A percentile compares a stretch with the other conserved stretches of the same genome.
Conservation (phyloP, 2,113 vertebrate genomes). For the Platanista minor region DNA sequence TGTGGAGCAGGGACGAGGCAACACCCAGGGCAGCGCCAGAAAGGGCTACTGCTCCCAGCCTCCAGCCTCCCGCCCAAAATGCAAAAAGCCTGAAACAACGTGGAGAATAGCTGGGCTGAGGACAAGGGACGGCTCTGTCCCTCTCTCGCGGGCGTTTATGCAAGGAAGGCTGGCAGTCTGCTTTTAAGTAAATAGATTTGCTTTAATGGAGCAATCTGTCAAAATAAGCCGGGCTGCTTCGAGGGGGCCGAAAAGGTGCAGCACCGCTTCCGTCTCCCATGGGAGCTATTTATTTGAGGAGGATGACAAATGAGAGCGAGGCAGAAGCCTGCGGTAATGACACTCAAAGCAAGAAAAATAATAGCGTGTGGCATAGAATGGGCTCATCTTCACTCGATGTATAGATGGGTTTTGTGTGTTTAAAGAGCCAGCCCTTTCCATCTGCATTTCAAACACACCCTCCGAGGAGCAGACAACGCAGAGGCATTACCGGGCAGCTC, state of each 20-base stretch:
- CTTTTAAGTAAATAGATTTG: conserved; percentile 48
- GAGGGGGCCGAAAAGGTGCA: no score
- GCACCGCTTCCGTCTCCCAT: not conserved
- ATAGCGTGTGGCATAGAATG: not conserved
- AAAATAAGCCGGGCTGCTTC: not conserved
- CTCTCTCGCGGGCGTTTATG: not conserved
- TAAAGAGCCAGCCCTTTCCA: not conserved
- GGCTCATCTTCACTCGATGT: not conserved
- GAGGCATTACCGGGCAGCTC: not conserved
- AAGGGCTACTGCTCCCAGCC: not conserved
- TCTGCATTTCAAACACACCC: not conserved
- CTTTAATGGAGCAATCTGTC: conserved; percentile 38
- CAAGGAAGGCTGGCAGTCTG: conserved; percentile 15
- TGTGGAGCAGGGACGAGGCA: not conserved
- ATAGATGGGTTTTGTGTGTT: conserved; percentile 2
- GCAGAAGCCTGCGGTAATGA: not conserved
- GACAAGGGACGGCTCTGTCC: not conserved
- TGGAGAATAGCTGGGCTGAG: not conserved
- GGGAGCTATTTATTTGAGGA: conserved; percentile 37
- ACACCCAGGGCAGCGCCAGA: not conserved
- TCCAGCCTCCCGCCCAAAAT: not conserved
- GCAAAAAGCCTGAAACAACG: not conserved
- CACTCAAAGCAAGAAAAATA: conserved; percentile 12
- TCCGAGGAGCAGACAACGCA: not conserved
- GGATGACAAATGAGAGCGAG: not conserved